These are phyloP conservation scores for Dermatophagoides farinae DNA, from an alignment of 1,140 invertebrate genomes.

Conservation along the genomic window DNA sequence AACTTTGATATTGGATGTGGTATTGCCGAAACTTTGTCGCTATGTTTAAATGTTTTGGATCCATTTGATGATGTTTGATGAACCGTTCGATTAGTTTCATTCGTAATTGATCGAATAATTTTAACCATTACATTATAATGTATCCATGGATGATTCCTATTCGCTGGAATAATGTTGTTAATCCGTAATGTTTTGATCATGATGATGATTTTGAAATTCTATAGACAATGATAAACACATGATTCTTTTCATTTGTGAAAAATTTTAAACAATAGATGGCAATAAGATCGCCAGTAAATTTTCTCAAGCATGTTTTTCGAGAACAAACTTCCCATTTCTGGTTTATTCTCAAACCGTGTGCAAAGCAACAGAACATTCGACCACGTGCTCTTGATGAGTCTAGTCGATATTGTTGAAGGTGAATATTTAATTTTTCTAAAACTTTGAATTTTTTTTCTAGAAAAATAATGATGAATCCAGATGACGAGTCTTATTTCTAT, in stretches of 20 bases:
- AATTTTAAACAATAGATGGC: too few relatives aligned
- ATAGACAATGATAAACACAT: too few relatives aligned
- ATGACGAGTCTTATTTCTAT: slow-evolving; percentile 7
- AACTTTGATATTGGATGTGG: slow-evolving; percentile 52
- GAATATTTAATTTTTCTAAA: background rate
- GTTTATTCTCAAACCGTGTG: background rate
- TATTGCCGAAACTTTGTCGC: background rate
- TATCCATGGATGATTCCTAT: background rate
- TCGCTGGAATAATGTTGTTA: background rate
- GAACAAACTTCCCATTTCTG: too few relatives aligned
- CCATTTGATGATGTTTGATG: background rate
- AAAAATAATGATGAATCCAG: slow-evolving; percentile 1
- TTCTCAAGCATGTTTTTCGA: too few relatives aligned
- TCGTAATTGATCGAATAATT: background rate
- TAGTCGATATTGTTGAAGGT: background rate
- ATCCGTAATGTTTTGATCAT: background rate
- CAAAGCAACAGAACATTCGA: background rate
- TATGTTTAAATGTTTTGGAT: background rate
- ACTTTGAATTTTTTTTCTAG: background rate
- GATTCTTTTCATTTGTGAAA: too few relatives aligned
- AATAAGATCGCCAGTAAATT: too few relatives aligned
- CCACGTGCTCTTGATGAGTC: background rate
- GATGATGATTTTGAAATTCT: background rate
- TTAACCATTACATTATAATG: background rate
- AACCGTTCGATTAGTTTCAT: background rate